Evolutionary conservation across 2,888 invertebrate genomes (phyloP).

Genomic region (Yponomeuta malinellus): DNA sequence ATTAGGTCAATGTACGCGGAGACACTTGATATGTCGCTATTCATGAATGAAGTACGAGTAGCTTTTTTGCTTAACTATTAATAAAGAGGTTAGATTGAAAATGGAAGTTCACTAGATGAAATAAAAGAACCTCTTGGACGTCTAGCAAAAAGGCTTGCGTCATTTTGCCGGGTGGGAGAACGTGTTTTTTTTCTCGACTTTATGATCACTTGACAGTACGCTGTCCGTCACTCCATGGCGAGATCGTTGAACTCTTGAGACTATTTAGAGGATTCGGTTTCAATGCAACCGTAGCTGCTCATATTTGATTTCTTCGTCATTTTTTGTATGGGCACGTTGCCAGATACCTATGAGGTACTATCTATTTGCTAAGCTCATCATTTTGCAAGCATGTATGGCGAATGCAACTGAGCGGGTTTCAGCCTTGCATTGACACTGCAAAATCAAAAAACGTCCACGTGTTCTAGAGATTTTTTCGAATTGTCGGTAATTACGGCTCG

Average conservation of each 20-base stretch:
- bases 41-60: not conserved
- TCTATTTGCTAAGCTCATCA: not conserved
- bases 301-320: not conserved
- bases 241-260: constrained; percentile 64
- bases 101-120: constrained; percentile 47
- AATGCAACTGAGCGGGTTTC: not conserved
- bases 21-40: constrained; percentile 2
- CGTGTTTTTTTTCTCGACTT: constrained; percentile 36
- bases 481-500: not conserved
- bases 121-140: constrained; percentile 43
- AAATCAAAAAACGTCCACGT: not conserved
- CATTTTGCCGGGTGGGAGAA: constrained; percentile 54
- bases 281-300: constrained; percentile 7
- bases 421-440: not conserved
- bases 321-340: not conserved
- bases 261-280: constrained; percentile 50
- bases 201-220: constrained; percentile 59
- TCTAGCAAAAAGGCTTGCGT: constrained; percentile 58
- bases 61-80: constrained; percentile 1
- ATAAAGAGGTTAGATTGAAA: constrained; percentile 11
- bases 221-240: constrained; percentile 50
- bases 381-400: not conserved
- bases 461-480: no score
- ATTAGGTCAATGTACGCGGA: constrained; percentile 4
- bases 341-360: not conserved